Percentiles rank a stretch among this genome's conserved stretches.
These are phyloP conservation scores for Lutraria rhynchaena DNA, from an alignment of 1,140 invertebrate species.

Conservation along the genomic window DNA sequence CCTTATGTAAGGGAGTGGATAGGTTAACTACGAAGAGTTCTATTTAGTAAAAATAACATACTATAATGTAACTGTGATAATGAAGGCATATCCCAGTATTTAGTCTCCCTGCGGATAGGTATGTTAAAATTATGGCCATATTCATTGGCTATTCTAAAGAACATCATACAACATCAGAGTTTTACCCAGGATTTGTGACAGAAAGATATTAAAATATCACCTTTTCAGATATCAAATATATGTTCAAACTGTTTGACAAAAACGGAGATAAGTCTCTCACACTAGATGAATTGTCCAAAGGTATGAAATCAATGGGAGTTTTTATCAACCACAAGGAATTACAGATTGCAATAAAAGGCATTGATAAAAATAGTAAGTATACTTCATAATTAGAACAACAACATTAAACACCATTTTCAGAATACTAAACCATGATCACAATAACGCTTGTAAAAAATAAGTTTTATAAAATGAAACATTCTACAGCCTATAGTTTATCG, in stretches of 20 bases:
- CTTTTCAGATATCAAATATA: conserved; percentile 50
- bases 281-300: conserved; percentile 27
- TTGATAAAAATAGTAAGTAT: conserved; percentile 60
- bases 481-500: too few species aligned
- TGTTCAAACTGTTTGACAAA: conserved; percentile 56
- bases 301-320: conserved; percentile 49
- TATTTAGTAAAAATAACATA: too few species aligned
- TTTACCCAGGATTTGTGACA: too few species aligned
- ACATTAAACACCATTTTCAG: background rate
- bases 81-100: background rate
- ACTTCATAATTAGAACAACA: too few species aligned
- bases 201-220: too few species aligned
- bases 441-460: too few species aligned
- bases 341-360: conserved; percentile 20
- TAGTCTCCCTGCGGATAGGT: background rate
- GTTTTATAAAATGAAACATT: too few species aligned
- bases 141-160: background rate
- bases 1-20: too few species aligned
- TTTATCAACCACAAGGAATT: conserved; percentile 44
- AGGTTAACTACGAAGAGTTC: too few species aligned
- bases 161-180: too few species aligned
- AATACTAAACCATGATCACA: background rate
- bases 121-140: background rate
- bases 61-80: too few species aligned
- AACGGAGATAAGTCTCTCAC: conserved; percentile 44